Base-by-base conservation (phyloP, 2,888 invertebrate species). In the Agrotis clavis region DNA sequence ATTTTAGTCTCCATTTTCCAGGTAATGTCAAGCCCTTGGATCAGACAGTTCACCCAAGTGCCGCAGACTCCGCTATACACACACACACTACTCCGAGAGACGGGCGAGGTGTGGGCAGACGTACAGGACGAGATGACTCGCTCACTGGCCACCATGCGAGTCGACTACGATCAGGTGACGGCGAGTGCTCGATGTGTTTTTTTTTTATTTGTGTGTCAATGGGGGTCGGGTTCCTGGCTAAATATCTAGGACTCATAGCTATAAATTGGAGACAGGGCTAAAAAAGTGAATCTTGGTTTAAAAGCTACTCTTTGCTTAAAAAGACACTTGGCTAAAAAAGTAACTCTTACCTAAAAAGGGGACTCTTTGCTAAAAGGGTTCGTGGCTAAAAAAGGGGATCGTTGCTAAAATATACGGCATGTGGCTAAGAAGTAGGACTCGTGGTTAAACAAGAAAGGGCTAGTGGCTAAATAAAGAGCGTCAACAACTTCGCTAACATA, bases 111-210 rank as follows among this genome's bases (percentile, higher is more conserved):
- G 70, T 99, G 99, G 99, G 98, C 98, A 0, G 99, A 99, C 90
- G 99, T 99, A 7, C 99, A 99, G 95, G 99, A 99, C 94, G 99
- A 99, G 96, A 99, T 99, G 99, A 99, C 99, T 2, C 97, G 99
- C 81, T 99, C 99, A 0, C 95, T 99, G 82, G 99, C 99, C 59
- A 99, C 99, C 65, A 99, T 99, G 99, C 97, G 99, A 67, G 99
- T 99, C 13, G 99, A 99, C 94, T 99, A 99, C 92, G 99, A 99
- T 94, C 98, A 98, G 96, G 97, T 97, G 77, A 88, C 87, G 76
- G 82, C 83, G 83, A 83, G 83, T 84, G 82, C 71, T 53, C 30
- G 2, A 62, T 25, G 54, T 50, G 16, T 54, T 70, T 56, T 45
- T 53, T 41, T n/a, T 71, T 48, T 13, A 16, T 47, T 14, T 57